Evolutionary conservation across 92 coral and sea anemone species (phyloP), one percentile per base, ranked within the genome.

Genomic region (Chrysogorgia sp.): DNA sequence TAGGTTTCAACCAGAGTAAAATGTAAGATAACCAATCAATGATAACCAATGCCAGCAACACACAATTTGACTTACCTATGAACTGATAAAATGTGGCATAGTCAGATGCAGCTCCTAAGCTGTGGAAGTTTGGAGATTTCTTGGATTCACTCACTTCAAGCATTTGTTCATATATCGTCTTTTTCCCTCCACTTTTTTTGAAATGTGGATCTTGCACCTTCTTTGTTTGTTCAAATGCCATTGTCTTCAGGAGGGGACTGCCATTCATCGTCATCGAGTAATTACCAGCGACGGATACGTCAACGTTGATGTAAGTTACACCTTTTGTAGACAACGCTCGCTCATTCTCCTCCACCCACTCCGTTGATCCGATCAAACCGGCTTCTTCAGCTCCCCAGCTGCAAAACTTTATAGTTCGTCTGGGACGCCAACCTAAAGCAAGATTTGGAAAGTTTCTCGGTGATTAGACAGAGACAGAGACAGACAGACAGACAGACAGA

Each of bases 301-400:
- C 96, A n/a, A 79, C 17, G 89, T 92, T 90, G 24, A 92, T 78
- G 77, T 92, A 90, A 13, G 89, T 75, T 19, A 92, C 88, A 6
- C 91, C 97, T 13, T 91, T 81, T 14, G 86, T 90, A 30, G 78
- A 74, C 24, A 92, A 76, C 50, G 82, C 76, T 40, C 87, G 86
- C 34, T 76, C 77, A 52, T 92, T 90, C 57, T 92, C 97, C 70
- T 92, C 96, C 40, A 94, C 98, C 92, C 90, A 94, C 61, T 94
- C 98, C 63, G 83, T 77, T 20, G 98, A 94, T 19, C 98, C 98
- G 30, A 94, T 91, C 56, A 94, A 63, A 40, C 83, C 81, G 67
- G 79, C 79, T 67, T 94, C 98, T 57, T 94, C 98, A 3, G 87
- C 98, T 28, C 96, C 98, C 98, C 98, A 93, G 86, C 96, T 91